Evolutionary conservation across 2,797 vertebrate genomes (phyloP).

Genomic region (Poecilia velifera): DNA sequence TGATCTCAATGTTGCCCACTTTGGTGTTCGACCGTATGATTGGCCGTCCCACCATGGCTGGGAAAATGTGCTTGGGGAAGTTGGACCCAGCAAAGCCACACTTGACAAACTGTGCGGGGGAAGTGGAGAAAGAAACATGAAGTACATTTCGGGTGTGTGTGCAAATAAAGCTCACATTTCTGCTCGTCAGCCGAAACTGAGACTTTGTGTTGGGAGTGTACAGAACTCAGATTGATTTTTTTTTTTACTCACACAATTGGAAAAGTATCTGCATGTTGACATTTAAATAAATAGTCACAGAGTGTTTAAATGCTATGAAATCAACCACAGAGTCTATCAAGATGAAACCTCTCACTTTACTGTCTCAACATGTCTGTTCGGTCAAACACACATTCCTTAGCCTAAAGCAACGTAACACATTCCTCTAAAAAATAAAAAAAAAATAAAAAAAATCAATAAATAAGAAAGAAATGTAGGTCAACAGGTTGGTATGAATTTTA

Average conservation of each 20-base stretch:
- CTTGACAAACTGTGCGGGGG: conserved; percentile 82
- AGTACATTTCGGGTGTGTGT: too few species aligned
- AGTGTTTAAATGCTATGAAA: conserved; percentile 9
- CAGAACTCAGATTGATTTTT: background rate
- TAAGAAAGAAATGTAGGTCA: background rate
- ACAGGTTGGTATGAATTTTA: background rate
- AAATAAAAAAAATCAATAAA: background rate
- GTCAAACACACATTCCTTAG: conserved; percentile 74
- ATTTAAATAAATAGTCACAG: background rate
- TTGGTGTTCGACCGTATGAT: conserved; percentile 81
- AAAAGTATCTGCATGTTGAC: background rate
- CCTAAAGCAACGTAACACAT: conserved; percentile 53
- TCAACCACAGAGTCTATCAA: conserved; percentile 3
- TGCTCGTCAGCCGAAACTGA: conserved; percentile 1
- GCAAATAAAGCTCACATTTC: conserved; percentile 12
- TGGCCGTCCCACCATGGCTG: conserved; percentile 84
- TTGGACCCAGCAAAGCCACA: conserved; percentile 87
- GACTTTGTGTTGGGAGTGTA: background rate
- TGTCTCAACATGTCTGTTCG: conserved; percentile 67
- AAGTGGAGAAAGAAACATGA: conserved; percentile 22
- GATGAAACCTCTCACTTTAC: conserved; percentile 31
- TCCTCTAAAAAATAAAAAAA: conserved; percentile 6
- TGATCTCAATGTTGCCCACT: conserved; percentile 86
- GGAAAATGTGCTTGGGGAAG: conserved; percentile 88
- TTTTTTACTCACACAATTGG: background rate